Evolutionary conservation across 2,888 invertebrate genomes (phyloP).

Genomic region (Urechis unicinctus): DNA sequence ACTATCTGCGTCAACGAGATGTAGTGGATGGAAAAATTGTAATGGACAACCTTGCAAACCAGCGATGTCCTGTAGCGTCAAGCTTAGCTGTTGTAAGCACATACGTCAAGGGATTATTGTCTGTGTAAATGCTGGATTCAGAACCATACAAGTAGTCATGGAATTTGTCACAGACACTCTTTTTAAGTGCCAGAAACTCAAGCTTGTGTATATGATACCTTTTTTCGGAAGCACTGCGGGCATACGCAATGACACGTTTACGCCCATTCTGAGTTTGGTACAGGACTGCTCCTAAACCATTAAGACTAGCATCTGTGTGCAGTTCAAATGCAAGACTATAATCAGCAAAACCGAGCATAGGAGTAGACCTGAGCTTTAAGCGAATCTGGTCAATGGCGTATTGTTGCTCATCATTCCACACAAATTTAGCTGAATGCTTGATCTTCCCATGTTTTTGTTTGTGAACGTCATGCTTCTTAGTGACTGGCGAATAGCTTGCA

Average conservation of each 20-base stretch:
- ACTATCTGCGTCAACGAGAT: background rate
- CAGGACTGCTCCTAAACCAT: constrained; percentile 15
- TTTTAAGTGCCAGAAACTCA: constrained; percentile 3
- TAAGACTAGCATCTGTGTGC: constrained; percentile 11
- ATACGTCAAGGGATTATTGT: background rate
- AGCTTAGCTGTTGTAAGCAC: constrained; percentile 2
- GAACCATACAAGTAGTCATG: background rate
- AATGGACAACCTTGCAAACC: background rate
- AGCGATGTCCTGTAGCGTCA: background rate
- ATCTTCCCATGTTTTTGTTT: too few species aligned
- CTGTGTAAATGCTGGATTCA: background rate
- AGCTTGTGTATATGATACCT: constrained; percentile 12
- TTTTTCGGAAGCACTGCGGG: constrained; percentile 6
- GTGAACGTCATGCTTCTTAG: too few species aligned
- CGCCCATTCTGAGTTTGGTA: constrained; percentile 12
- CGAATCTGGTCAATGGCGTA: constrained; percentile 9
- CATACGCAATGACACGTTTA: constrained; percentile 10
- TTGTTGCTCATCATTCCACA: constrained; percentile 7
- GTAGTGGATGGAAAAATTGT: too few species aligned
- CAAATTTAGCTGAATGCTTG: too few species aligned
- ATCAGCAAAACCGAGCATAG: constrained; percentile 16
- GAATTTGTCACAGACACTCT: background rate
- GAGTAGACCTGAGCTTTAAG: constrained; percentile 2
- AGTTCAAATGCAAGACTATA: constrained; percentile 11
- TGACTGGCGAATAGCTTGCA: too few species aligned